Evolutionary conservation across 1,140 invertebrate species (phyloP).

Genomic region (Campoletis sonorensis): DNA sequence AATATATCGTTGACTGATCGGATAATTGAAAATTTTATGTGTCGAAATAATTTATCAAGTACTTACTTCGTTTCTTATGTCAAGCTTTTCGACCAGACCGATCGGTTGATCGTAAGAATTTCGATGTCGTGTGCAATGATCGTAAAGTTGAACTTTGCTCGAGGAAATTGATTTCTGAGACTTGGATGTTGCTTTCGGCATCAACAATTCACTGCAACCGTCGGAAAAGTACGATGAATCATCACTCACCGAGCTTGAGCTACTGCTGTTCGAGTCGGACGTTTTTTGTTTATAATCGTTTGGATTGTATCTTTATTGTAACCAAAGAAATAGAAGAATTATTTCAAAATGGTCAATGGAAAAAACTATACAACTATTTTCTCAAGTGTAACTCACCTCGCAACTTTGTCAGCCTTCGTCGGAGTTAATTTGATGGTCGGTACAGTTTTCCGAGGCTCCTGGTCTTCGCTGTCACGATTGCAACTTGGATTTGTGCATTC

Average conservation of each 20-base stretch:
- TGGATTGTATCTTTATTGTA: constrained; percentile 67
- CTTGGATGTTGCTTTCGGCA: constrained; percentile 54
- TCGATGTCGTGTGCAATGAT: constrained; percentile 64
- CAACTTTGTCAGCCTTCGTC: constrained; percentile 60
- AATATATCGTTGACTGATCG: too few relatives aligned
- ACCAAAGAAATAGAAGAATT: background rate
- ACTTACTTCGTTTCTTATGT: constrained; percentile 64
- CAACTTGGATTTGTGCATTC: constrained; percentile 5
- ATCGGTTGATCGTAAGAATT: constrained; percentile 63
- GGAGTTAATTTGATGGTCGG: constrained; percentile 55
- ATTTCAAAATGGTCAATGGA: background rate
- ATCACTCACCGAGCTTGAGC: constrained; percentile 65
- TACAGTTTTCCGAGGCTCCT: constrained; percentile 60
- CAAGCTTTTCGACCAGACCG: constrained; percentile 67
- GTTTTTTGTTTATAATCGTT: constrained; percentile 67
- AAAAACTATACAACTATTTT: constrained; percentile 9
- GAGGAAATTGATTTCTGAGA: constrained; percentile 50
- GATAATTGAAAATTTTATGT: background rate
- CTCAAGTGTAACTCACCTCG: constrained; percentile 55
- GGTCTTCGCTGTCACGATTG: constrained; percentile 61
- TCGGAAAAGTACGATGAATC: constrained; percentile 73
- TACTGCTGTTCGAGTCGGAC: constrained; percentile 59
- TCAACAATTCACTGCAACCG: constrained; percentile 51
- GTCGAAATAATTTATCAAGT: constrained; percentile 2
- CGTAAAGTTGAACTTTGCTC: constrained; percentile 67